Conservation (phyloP, 2,888 invertebrate species). For the Dromius quadrimaculatus region DNA sequence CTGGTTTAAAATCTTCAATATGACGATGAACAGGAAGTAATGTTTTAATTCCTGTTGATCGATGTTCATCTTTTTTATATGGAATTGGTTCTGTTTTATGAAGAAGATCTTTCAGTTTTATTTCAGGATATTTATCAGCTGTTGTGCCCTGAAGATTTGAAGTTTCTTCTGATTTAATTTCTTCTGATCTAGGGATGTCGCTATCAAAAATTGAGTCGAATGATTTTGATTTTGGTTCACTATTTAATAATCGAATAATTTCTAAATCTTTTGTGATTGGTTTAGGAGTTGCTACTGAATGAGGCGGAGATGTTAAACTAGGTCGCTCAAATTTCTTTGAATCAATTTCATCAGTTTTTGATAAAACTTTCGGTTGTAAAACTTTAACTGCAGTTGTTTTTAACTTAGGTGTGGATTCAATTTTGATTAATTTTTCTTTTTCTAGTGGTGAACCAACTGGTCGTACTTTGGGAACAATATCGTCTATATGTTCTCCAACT, state of each 20-base stretch:
- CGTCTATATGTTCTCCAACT: conserved; percentile 72
- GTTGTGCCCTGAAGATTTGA: conserved; percentile 57
- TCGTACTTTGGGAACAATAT: conserved; percentile 60
- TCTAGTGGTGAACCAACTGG: conserved; percentile 58
- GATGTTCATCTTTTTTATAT: conserved; percentile 64
- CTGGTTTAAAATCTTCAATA: conserved; percentile 58
- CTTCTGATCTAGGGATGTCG: conserved; percentile 54
- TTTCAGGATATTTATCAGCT: conserved; percentile 63
- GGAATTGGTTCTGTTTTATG: conserved; percentile 63
- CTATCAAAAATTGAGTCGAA: conserved; percentile 44
- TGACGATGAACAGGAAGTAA: conserved; percentile 65
- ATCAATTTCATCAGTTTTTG: conserved; percentile 12
- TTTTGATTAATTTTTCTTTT: conserved; percentile 64
- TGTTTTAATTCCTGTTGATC: conserved; percentile 68
- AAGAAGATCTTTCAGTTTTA: conserved; percentile 64
- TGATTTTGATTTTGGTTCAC: conserved; percentile 53
- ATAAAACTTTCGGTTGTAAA: conserved; percentile 52
- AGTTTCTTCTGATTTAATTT: conserved; percentile 53
- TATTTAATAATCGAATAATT: conserved; percentile 56
- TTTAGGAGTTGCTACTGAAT: neutral
- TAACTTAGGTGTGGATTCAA: conserved; percentile 39
- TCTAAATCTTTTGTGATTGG: conserved; percentile 61
- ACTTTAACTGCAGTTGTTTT: conserved; percentile 52
- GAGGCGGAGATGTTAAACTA: neutral
- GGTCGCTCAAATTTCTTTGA: conserved; percentile 15